Evolutionary conservation across 2,797 vertebrate genomes (phyloP), one percentile per base, ranked within the genome.

Genomic region (Acrossocheilus wenchowensis): DNA sequence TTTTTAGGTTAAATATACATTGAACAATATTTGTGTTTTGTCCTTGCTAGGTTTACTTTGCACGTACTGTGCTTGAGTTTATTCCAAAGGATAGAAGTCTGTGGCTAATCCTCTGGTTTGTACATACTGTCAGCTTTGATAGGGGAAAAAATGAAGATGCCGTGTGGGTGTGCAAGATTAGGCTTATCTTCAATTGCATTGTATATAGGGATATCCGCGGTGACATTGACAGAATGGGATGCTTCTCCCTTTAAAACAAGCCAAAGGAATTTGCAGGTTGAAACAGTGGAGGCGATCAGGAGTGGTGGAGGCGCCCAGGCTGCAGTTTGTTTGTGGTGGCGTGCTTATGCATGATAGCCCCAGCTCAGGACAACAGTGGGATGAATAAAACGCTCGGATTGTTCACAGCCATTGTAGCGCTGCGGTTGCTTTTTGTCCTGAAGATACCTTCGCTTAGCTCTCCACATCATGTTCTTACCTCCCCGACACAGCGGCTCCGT

Each of bases 111-210:
- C 89, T 45, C 36, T 36, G 74, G 86, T 83, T 85, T 83, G 87
- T 89, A 88, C 87, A 83, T 85, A 87, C 84, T 79, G 69, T 73
- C 36, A 75, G 82, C 86, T 88, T 82, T 79, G 86, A 90, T 89
- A 88, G 52, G 43, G 43, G 19, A 68, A 78, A 86, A 87, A 87
- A 84, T 82, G 68, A 88, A 90, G 90, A 87, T 88, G 82, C 83
- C 50, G 87, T 88, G 77, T 90, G 87, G 84, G 88, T 86, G 80
- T 89, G 81, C 72, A 81, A 90, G 83, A 90, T 90, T 88, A 91
- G 71, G 78, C 85, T 91, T 86, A 89, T 91, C 89, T 90, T 85
- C 87, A 87, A 90, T 91, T 90, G 89, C 88, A 90, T 89, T 88
- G 86, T 91, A 89, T 89, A 89, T 90, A 89, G 83, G 87, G 86